phyloP scores from a whole-genome alignment of 2,888 invertebrate genomes.

The Phasia obesa region DNA sequence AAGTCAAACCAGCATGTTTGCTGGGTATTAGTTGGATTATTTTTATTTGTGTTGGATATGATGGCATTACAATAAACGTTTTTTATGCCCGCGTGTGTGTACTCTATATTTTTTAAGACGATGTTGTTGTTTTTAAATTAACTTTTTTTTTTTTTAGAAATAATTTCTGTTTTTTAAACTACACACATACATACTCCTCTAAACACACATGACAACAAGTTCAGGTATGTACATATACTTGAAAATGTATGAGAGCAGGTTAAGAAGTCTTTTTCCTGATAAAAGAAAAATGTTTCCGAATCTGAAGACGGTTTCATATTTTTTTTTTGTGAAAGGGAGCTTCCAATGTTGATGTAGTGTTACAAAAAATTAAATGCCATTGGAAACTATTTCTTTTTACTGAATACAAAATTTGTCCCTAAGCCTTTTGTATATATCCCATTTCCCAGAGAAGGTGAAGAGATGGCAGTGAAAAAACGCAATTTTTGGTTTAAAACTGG shows the following conservation, averaged over 20 bases:
- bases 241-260: neutral
- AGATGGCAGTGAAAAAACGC: too few relatives aligned
- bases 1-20: too few relatives aligned
- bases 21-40: neutral
- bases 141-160: slow-evolving; percentile 58
- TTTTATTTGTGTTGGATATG: slow-evolving; percentile 33
- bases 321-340: too few relatives aligned
- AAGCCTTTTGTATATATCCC: too few relatives aligned
- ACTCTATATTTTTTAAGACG: slow-evolving; percentile 53
- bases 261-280: neutral
- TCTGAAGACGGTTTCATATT: too few relatives aligned
- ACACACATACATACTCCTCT: slow-evolving; percentile 4
- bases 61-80: slow-evolving; percentile 58
- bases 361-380: too few relatives aligned
- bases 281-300: neutral
- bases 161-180: slow-evolving; percentile 49
- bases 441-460: too few relatives aligned
- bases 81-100: slow-evolving; percentile 51
- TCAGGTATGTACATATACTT: slow-evolving; percentile 15
- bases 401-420: too few relatives aligned
- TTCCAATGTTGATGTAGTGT: too few relatives aligned
- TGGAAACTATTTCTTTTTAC: too few relatives aligned
- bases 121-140: slow-evolving; percentile 60
- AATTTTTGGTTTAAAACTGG: too few relatives aligned
- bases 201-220: slow-evolving; percentile 30